Evolutionary conservation across 2,113 vertebrate species (phyloP).

Genomic region (Neotoma lepida): DNA sequence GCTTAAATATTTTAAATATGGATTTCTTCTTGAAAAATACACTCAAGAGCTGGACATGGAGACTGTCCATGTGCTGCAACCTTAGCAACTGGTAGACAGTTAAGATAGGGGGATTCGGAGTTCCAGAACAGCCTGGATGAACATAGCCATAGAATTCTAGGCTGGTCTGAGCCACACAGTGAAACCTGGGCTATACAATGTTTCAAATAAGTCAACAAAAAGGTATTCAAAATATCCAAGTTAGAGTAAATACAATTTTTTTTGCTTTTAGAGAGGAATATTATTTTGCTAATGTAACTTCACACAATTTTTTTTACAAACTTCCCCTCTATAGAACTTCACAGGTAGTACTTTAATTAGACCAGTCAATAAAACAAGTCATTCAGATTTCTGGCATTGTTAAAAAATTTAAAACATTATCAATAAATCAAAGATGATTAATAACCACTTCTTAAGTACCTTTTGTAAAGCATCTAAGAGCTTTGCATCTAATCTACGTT

Average conservation of each 20-base stretch:
- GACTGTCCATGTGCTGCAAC: background rate
- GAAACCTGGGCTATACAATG: background rate
- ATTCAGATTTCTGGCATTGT: conserved; percentile 38
- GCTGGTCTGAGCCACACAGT: background rate
- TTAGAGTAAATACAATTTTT: conserved; percentile 39
- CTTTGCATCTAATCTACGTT: conserved; percentile 30
- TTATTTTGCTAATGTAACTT: conserved; percentile 57
- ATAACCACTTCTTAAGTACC: conserved; percentile 25
- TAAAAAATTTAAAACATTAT: conserved; percentile 61
- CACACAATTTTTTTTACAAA: conserved; percentile 39
- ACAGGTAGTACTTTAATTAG: conserved; percentile 58
- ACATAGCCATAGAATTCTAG: background rate
- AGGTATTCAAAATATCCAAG: conserved; percentile 22
- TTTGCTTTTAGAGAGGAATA: conserved; percentile 61
- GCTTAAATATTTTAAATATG: conserved; percentile 43
- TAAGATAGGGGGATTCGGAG: background rate
- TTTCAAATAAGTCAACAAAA: background rate
- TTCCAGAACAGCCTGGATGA: background rate
- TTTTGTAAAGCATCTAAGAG: conserved; percentile 63
- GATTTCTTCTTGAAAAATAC: background rate
- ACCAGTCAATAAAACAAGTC: conserved; percentile 58
- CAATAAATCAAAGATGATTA: conserved; percentile 63
- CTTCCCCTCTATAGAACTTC: conserved; percentile 52
- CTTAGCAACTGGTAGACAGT: background rate
- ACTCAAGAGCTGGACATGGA: background rate